Evolutionary conservation across 2,113 vertebrate genomes (phyloP), one percentile per base, ranked within the genome.

Genomic region (Stigmatopora argus): DNA sequence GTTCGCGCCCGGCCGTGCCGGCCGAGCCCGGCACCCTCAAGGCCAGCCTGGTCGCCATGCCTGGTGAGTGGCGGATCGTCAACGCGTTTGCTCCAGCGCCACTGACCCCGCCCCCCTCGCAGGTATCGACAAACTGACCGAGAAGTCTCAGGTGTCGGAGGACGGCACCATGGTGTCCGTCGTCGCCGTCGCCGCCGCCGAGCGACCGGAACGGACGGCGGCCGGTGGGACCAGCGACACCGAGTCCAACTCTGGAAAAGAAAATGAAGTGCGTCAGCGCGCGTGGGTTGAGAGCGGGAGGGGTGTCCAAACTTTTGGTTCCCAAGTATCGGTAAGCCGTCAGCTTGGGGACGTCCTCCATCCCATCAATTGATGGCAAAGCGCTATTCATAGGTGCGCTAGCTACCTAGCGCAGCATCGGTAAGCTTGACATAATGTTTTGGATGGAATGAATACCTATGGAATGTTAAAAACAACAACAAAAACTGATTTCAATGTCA

Each of bases 91-190:
- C n/a, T n/a, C n/a, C n/a, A n/a, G n/a, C n/a, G n/a, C n/a, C n/a
- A n/a, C n/a, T 10, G 9, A 41, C 38, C n/a, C 38, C 6, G 9
- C 9, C 38, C 7, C 62, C 70, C 7, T 47, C 62, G 1, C 78
- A 98, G 96, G 90, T 45, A 98, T 99, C 18, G 96, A 98, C 79
- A 99, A 98, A 71, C 92, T 99, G 70, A 99, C 97, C 0, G 97
- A 99, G 89, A 96, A 96, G 86, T 95, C 97, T 0, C 97, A 98
- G 88, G 96, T 99, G 4, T 97, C 96, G 0, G 95, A 99, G 74
- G 97, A 99, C 7, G 97, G 97, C 12, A 98, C 96, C 49, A 91
- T 98, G 93, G 85, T 94, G 48, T 92, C 94, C 0, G 66, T 99
- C 74, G 26, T 3, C 26, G 26, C 3, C 26, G 26, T 31, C 26